Percentiles rank a stretch among this genome's conserved stretches.
phyloP scores from a whole-genome alignment of 2,113 vertebrate genomes.

The Aythya baeri region DNA sequence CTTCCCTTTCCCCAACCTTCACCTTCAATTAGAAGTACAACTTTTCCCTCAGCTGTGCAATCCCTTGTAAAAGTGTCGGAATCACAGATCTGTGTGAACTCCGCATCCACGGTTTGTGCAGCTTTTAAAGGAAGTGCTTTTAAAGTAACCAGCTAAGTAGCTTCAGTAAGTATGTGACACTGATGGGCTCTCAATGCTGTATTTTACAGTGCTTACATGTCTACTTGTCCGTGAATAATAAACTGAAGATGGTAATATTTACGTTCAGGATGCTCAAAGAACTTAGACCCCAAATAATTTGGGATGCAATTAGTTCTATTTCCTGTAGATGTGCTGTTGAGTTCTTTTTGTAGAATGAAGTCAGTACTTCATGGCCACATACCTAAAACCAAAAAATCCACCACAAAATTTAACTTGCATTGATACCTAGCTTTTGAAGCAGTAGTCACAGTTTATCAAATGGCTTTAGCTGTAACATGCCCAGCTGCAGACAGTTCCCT shows the following conservation, averaged over 20 bases:
- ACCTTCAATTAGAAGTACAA: not conserved
- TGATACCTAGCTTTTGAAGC: not conserved
- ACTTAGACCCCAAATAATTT: not conserved
- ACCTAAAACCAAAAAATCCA: not conserved
- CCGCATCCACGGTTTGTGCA: not conserved
- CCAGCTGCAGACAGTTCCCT: not conserved
- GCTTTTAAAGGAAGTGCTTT: not conserved
- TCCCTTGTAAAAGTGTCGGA: not conserved
- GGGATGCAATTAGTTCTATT: not conserved
- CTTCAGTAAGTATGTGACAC: not conserved
- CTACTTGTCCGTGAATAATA: constrained; percentile 5
- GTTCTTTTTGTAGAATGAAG: not conserved
- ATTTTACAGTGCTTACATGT: not conserved
- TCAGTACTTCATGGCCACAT: not conserved
- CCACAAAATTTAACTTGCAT: not conserved
- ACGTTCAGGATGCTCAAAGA: not conserved
- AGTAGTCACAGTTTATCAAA: not conserved
- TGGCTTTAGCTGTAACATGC: not conserved
- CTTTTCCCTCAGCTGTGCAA: not conserved
- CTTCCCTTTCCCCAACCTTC: not conserved
- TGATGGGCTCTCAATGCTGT: not conserved
- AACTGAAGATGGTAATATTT: constrained; percentile 18
- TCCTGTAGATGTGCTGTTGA: not conserved
- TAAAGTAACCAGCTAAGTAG: not conserved
- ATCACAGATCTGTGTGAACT: not conserved